Evolutionary conservation across 2,797 vertebrate genomes (phyloP), one percentile per base, ranked within the genome.

Genomic region (Pogonophryne albipinna): DNA sequence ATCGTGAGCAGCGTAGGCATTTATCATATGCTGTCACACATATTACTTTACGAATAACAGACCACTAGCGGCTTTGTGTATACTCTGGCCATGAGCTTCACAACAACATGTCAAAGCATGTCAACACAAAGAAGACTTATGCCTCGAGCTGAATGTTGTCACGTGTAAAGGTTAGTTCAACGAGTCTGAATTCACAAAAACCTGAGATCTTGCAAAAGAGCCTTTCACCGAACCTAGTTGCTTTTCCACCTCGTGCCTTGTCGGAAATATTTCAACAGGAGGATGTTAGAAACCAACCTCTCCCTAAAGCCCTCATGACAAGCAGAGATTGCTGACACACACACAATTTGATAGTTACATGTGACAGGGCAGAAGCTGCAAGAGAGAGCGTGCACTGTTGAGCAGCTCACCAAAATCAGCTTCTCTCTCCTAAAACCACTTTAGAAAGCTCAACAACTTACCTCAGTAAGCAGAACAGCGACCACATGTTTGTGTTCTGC

Each of bases 301-400:
- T 86, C 71, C 80, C 78, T 57, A 76, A 87, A 89, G 74, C 79
- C 74, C 65, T 76, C 50, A 10, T 74, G 84, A 87, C 90, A 78
- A 83, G 85, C 80, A 7, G 53, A 78, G 84, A 79, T 61, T 83
- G 89, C 85, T 87, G 89, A 91, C 57, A 8, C 79, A 31, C 6
- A 45, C 68, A 59, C 84, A 2, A 23, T 88, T 75, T 76, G 78
- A 85, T 83, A 72, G 85, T 17, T 64, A 71, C 79, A 81, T 84
- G 82, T 85, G 83, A 89, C 80, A 71, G 82, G 71, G 61, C 66
- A 58, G 74, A 66, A 69, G 79, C 82, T 67, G 72, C 45, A 2
- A 84, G 73, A 74, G 66, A 64, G 55, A 41, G 58, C 45, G 75
- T 7, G 13, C 1, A 1, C 63, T 41, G 68, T 78, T 19, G 62